These are phyloP conservation scores for Panagrolaimus sp. DNA, from an alignment of 1,140 invertebrate species.

Conservation along the genomic window DNA sequence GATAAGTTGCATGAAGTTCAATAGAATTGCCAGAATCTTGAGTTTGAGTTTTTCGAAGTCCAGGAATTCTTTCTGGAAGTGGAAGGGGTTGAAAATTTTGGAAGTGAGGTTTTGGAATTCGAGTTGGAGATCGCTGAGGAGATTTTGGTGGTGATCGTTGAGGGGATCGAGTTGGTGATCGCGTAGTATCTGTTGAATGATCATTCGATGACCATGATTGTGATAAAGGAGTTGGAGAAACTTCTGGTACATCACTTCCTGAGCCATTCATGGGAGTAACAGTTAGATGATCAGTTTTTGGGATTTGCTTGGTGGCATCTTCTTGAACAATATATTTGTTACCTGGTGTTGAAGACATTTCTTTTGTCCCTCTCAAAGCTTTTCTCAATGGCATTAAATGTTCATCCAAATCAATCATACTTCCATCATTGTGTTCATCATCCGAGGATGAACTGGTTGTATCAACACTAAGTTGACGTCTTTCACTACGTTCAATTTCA, in stretches of 20 bases:
- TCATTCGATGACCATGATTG: not conserved
- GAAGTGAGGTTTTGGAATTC: not conserved
- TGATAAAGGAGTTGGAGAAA: not conserved
- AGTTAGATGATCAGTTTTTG: too few species aligned
- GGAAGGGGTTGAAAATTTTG: not conserved
- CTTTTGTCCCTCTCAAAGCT: not conserved
- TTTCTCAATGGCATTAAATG: not conserved
- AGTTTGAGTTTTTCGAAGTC: not conserved
- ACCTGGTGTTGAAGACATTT: too few species aligned
- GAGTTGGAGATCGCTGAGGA: conserved; percentile 3
- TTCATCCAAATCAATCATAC: not conserved
- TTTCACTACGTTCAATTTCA: conserved; percentile 28
- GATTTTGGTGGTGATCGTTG: not conserved
- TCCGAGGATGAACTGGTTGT: not conserved
- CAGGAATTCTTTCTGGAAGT: not conserved
- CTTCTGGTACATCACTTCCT: not conserved
- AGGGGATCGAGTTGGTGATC: not conserved
- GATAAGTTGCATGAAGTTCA: not conserved
- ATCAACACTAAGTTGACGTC: not conserved
- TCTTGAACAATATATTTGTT: too few species aligned
- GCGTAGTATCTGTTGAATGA: not conserved
- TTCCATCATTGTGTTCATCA: not conserved
- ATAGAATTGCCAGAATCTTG: not conserved
- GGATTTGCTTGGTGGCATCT: too few species aligned
- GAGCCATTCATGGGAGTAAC: not conserved